Evolutionary conservation across 2,113 vertebrate species (phyloP), one percentile per base, ranked within the genome.

Genomic region (cattle (Bos taurus)): DNA sequence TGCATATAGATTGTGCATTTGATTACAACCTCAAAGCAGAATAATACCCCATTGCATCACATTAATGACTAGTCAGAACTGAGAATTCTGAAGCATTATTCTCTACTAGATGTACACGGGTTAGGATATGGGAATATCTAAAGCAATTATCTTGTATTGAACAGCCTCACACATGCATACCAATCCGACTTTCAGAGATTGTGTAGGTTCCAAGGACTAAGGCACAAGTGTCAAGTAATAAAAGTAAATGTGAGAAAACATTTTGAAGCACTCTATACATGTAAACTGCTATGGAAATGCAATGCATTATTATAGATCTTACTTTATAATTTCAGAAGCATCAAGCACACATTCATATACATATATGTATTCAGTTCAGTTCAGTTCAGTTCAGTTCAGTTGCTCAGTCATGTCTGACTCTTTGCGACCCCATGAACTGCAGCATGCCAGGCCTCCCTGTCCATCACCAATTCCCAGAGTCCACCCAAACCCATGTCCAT

Each of bases 31-130:
- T 43, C 56, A 91, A 96, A 95, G 14, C 13, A 16, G 33, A 89
- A 96, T 59, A 95, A 88, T 88, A 90, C 2, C 25, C 23, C 94
- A 40, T 54, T 92, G 36, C 33, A 91, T 89, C 81, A 57, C 23
- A 60, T 88, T 92, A 87, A 92, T 96, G 80, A 7, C 54, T 91
- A 89, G 74, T 97, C 54, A 96, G n/a, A 94, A 95, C 92, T 48
- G 8, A 94, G 23, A 95, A 94, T 88, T 43, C 17, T 50, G 62
- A 95, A 92, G 52, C 82, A 94, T 85, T 85, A 78, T 90, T 97
- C 90, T 40, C 52, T 74, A 88, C 40, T 30, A 87, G 80, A 91
- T 71, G 50, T n/a, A 81, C 28, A 84, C 3, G 17, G 46, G 25
- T 83, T 85, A 95, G 50, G 25, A 90, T 19, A 77, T 11, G 13